phyloP scores from a whole-genome alignment of 2,888 invertebrate genomes.

The Harmothoe impar region DNA sequence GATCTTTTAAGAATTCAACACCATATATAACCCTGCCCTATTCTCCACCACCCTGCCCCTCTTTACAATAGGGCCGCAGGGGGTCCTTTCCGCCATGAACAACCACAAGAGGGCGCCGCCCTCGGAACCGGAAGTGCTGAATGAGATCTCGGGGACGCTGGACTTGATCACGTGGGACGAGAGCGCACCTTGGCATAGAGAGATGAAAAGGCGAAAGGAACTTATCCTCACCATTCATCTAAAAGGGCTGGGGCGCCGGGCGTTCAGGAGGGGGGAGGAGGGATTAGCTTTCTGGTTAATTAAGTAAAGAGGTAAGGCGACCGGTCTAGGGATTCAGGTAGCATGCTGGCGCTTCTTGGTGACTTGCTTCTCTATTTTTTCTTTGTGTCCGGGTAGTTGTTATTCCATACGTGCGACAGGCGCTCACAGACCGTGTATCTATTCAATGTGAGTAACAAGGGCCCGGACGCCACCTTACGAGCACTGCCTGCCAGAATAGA shows the following conservation, averaged over 20 bases:
- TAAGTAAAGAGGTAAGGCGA: neutral
- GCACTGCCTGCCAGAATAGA: too few species aligned
- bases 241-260: neutral
- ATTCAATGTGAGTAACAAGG: too few species aligned
- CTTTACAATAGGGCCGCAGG: neutral
- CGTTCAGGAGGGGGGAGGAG: neutral
- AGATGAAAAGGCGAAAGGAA: neutral
- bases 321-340: neutral
- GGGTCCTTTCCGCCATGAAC: neutral
- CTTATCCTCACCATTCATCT: neutral
- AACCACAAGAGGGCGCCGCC: neutral
- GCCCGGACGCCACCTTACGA: too few species aligned
- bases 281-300: conserved; percentile 1
- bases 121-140: neutral
- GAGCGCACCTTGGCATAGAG: neutral
- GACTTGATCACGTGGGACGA: neutral
- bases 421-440: too few species aligned
- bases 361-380: too few species aligned
- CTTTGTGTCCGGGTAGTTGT: neutral
- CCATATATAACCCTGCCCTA: too few species aligned
- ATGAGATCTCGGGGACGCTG: neutral
- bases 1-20: too few species aligned
- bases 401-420: neutral
- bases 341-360: neutral
- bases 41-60: too few species aligned